Evolutionary conservation across 1,140 invertebrate species (phyloP).

Genomic region (Marisa cornuarietis): DNA sequence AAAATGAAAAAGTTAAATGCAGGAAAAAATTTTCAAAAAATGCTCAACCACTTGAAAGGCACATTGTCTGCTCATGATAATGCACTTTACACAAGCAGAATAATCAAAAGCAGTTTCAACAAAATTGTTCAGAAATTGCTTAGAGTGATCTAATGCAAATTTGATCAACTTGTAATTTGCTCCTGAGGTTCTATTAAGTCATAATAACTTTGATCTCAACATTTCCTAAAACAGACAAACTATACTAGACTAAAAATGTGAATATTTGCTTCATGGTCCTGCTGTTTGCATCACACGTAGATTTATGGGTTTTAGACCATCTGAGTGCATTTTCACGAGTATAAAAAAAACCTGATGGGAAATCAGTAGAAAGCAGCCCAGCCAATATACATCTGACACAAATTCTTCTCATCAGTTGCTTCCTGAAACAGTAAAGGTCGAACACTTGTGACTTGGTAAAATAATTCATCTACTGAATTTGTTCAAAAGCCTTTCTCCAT

Average conservation of each 20-base stretch:
- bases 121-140: neutral
- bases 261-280: neutral
- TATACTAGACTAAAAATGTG: neutral
- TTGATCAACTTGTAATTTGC: neutral
- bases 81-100: no score
- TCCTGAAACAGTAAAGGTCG: constrained; percentile 70
- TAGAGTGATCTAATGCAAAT: neutral
- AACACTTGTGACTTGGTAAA: neutral
- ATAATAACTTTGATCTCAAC: neutral
- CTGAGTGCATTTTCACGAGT: neutral
- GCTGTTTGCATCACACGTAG: neutral
- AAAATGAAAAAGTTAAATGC: no score
- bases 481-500: no score
- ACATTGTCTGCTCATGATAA: no score
- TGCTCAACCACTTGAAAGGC: no score
- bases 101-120: no score
- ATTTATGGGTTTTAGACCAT: neutral
- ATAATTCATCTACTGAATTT: no score
- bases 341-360: no score
- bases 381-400: constrained; percentile 96
- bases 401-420: constrained; percentile 87
- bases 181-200: neutral
- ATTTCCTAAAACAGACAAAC: neutral
- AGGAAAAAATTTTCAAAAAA: no score
- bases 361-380: constrained; percentile 86